These are phyloP conservation scores for Drosophila longiperda DNA, from an alignment of 2,888 invertebrate genomes.

Conservation along the genomic window DNA sequence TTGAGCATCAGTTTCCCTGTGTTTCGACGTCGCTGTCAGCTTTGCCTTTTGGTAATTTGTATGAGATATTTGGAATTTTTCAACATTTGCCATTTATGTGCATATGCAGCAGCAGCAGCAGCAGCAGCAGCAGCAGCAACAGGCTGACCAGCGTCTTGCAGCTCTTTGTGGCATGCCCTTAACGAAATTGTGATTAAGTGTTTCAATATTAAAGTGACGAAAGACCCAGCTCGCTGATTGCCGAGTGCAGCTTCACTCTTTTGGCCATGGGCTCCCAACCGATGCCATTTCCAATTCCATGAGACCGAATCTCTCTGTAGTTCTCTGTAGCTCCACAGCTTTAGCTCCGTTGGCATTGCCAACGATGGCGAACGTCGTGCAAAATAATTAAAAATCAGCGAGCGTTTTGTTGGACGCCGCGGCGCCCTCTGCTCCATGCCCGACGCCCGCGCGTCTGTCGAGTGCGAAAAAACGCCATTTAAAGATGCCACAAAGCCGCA, in stretches of 20 bases:
- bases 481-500: conserved; percentile 80
- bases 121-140: conserved; percentile 4
- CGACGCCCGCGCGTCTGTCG: conserved; percentile 60
- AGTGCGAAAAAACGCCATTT: conserved; percentile 82
- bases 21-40: conserved; percentile 11
- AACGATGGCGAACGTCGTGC: conserved; percentile 70
- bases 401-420: conserved; percentile 53
- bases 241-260: conserved; percentile 17
- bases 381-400: conserved; percentile 77
- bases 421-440: conserved; percentile 3
- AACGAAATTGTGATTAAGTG: conserved; percentile 80
- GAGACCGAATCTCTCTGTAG: conserved; percentile 3
- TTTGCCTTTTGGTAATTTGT: conserved; percentile 74
- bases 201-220: conserved; percentile 80
- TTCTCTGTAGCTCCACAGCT: conserved; percentile 11
- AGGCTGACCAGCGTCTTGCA: conserved; percentile 2
- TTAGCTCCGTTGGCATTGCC: conserved; percentile 5
- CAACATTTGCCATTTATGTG: conserved; percentile 72
- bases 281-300: conserved; percentile 20
- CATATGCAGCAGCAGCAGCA: conserved; percentile 25
- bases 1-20: conserved; percentile 29
- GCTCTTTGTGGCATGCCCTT: conserved; percentile 58
- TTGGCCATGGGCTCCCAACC: conserved; percentile 13
- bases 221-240: conserved; percentile 61
- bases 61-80: conserved; percentile 75